Percentiles rank a stretch among this genome's conserved stretches.
These are phyloP conservation scores for Drosophila equinoxialis DNA, from an alignment of 1,140 invertebrate species.

Conservation along the genomic window DNA sequence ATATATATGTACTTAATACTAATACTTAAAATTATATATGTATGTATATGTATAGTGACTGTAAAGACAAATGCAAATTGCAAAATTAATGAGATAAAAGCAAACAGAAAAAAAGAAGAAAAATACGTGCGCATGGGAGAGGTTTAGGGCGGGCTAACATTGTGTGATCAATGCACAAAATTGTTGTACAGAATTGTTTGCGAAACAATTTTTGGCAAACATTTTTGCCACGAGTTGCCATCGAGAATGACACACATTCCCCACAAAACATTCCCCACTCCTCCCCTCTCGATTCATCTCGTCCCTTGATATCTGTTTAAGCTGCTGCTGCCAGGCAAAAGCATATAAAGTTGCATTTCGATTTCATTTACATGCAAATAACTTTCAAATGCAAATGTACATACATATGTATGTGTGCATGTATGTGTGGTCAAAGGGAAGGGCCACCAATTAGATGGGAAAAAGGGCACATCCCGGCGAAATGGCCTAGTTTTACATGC, in stretches of 20 bases:
- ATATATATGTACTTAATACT: background rate
- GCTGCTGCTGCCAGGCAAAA: slow-evolving; percentile 6
- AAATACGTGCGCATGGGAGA: background rate
- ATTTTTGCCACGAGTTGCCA: slow-evolving; percentile 61
- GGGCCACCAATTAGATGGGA: slow-evolving; percentile 47
- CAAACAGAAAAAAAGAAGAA: slow-evolving; percentile 1
- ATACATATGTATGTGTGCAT: too few relatives aligned
- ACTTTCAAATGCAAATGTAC: slow-evolving; percentile 28
- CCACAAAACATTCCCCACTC: too few relatives aligned
- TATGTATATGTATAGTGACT: too few relatives aligned
- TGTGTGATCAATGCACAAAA: slow-evolving; percentile 46
- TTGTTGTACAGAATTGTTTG: slow-evolving; percentile 54
- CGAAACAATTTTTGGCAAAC: slow-evolving; percentile 65
- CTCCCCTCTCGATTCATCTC: background rate
- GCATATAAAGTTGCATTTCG: slow-evolving; percentile 53
- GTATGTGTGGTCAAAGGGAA: slow-evolving; percentile 19
- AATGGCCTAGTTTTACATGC: slow-evolving; percentile 73
- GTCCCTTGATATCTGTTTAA: too few relatives aligned
- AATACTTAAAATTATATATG: too few relatives aligned
- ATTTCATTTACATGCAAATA: slow-evolving; percentile 62
- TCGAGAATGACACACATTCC: slow-evolving; percentile 35
- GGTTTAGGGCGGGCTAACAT: slow-evolving; percentile 26
- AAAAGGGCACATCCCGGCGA: slow-evolving; percentile 60
- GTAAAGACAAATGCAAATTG: slow-evolving; percentile 40
- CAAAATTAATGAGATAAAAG: slow-evolving; percentile 36